phyloP scores from a whole-genome alignment of 2,888 invertebrate genomes.

The Dolichopus griseipennis region DNA sequence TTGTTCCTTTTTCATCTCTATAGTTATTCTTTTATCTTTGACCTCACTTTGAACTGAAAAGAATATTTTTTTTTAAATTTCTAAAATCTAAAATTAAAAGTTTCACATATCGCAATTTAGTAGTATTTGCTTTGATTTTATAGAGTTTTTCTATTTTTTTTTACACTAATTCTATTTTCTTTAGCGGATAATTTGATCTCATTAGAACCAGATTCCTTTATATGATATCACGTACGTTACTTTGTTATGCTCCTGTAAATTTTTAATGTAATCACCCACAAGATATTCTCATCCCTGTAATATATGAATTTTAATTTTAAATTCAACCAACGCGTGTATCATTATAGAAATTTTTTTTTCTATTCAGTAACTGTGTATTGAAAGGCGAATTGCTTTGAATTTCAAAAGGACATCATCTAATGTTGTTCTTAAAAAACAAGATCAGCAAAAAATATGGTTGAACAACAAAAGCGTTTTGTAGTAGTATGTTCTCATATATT shows the following conservation, averaged over 20 bases:
- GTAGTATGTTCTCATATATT: not conserved
- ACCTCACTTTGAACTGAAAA: too few species aligned
- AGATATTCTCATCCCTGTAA: not conserved
- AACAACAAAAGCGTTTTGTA: not conserved
- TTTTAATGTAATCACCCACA: not conserved
- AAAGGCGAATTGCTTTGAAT: not conserved
- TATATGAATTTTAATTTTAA: not conserved
- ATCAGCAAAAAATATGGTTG: not conserved
- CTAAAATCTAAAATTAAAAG: too few species aligned
- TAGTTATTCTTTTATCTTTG: too few species aligned
- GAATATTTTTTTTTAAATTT: too few species aligned
- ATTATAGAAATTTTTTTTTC: not conserved
- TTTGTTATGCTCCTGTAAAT: too few species aligned
- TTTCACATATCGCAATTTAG: too few species aligned
- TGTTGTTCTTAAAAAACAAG: not conserved
- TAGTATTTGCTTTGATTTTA: too few species aligned
- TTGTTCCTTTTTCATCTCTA: too few species aligned
- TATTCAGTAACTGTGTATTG: not conserved
- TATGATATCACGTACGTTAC: too few species aligned
- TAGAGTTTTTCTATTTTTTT: not conserved
- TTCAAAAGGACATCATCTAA: not conserved
- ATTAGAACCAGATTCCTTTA: not conserved
- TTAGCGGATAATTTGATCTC: conserved; percentile 3
- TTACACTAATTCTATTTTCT: not conserved
- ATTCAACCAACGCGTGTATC: not conserved